phyloP scores from a whole-genome alignment of 2,888 invertebrate genomes.

The Temnothorax ravouxi region DNA sequence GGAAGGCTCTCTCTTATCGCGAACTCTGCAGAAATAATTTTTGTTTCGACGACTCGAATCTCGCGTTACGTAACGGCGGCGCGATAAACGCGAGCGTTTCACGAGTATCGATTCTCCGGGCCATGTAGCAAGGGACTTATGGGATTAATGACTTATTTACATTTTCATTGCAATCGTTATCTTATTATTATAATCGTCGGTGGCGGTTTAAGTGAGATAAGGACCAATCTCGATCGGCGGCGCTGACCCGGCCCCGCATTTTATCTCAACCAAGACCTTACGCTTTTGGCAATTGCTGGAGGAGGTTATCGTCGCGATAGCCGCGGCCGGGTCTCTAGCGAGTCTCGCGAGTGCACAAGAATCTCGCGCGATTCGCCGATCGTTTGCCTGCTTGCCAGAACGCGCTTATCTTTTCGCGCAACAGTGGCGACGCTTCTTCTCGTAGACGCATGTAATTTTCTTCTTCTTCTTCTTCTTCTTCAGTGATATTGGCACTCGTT shows the following conservation, averaged over 20 bases:
- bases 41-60: conserved; percentile 1
- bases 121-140: conserved; percentile 18
- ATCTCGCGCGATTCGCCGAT: background rate
- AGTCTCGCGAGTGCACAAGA: conserved; percentile 57
- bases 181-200: conserved; percentile 74
- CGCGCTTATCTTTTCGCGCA: conserved; percentile 61
- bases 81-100: conserved; percentile 23
- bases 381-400: background rate
- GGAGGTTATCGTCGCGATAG: conserved; percentile 62
- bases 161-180: conserved; percentile 72
- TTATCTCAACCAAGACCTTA: background rate
- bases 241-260: conserved; percentile 29
- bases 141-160: conserved; percentile 69
- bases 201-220: conserved; percentile 54
- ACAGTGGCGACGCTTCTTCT: conserved; percentile 15
- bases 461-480: too few relatives aligned
- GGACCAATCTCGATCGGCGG: conserved; percentile 52
- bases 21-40: conserved; percentile 18
- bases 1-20: conserved; percentile 33
- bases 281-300: conserved; percentile 62
- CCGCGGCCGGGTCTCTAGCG: background rate
- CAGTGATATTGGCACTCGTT: too few relatives aligned
- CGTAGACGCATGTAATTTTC: background rate
- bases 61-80: conserved; percentile 35
- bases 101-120: conserved; percentile 32